phyloP scores from a whole-genome alignment of 2,113 vertebrate species.

The Micronycteris hirsuta region DNA sequence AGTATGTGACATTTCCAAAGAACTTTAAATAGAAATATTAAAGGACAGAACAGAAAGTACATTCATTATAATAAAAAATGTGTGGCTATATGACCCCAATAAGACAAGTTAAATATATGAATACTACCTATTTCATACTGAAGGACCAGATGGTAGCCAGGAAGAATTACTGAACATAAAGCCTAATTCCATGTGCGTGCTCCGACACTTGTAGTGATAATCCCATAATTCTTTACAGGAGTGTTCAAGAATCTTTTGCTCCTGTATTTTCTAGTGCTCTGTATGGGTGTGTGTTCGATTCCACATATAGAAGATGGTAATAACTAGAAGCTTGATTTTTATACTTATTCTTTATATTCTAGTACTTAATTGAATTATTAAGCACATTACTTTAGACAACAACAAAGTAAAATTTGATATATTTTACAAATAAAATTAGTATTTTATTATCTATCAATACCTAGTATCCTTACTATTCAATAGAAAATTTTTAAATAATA shows the following conservation, averaged over 20 bases:
- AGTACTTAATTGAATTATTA: background rate
- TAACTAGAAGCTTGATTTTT: background rate
- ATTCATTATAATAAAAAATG: constrained; percentile 6
- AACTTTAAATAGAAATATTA: constrained; percentile 47
- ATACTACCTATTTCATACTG: background rate
- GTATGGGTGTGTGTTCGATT: background rate
- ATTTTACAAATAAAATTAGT: background rate
- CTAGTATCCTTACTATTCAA: background rate
- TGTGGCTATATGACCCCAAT: background rate
- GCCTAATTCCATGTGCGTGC: background rate
- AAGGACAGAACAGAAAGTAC: background rate
- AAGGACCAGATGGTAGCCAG: background rate
- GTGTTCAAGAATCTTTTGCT: background rate
- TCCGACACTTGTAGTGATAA: background rate
- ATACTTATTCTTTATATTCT: background rate
- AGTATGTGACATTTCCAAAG: constrained; percentile 45
- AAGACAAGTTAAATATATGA: constrained; percentile 48
- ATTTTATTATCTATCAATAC: background rate
- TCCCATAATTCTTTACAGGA: background rate
- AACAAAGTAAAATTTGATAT: background rate
- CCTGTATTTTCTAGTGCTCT: background rate
- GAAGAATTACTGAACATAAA: background rate
- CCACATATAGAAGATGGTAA: background rate
- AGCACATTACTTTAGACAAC: background rate
- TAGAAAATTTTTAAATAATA: background rate